These are phyloP conservation scores for Mesorhabditis belari DNA, from an alignment of 2,888 invertebrate genomes.

Conservation along the genomic window DNA sequence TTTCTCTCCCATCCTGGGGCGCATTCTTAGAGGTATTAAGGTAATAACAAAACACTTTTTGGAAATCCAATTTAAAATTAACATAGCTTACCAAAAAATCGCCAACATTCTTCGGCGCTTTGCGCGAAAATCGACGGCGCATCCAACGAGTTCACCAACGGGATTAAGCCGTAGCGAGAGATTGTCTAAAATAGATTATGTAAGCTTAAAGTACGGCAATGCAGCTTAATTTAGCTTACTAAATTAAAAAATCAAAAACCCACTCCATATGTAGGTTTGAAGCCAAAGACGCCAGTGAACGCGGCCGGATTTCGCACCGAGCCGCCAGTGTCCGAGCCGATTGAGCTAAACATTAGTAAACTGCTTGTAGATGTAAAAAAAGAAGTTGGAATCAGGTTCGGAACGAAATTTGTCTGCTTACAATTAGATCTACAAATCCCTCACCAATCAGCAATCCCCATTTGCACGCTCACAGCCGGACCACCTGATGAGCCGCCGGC, in stretches of 20 bases:
- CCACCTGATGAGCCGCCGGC: constrained; percentile 97
- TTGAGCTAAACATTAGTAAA: constrained; percentile 61
- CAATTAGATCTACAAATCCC: too few relatives aligned
- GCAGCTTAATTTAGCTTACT: neutral
- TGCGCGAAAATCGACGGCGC: constrained; percentile 83
- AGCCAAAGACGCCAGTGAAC: constrained; percentile 84
- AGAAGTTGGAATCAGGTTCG: too few relatives aligned
- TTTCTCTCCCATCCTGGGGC: too few relatives aligned
- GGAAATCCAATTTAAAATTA: too few relatives aligned
- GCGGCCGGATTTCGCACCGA: constrained; percentile 93
- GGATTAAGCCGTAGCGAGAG: constrained; percentile 86
- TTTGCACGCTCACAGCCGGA: constrained; percentile 84
- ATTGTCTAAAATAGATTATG: constrained; percentile 57
- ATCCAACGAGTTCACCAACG: constrained; percentile 94
- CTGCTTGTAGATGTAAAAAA: too few relatives aligned
- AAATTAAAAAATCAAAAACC: neutral
- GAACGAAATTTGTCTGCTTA: too few relatives aligned
- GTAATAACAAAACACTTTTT: neutral
- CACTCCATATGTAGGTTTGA: constrained; percentile 88
- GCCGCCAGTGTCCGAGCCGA: constrained; percentile 96
- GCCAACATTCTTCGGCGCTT: constrained; percentile 71
- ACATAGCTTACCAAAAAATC: constrained; percentile 64
- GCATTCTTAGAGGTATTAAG: too few relatives aligned
- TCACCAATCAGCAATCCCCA: constrained; percentile 45
- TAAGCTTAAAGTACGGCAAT: neutral